phyloP scores from a whole-genome alignment of 2,113 vertebrate genomes.

The Vidua chalybeata region DNA sequence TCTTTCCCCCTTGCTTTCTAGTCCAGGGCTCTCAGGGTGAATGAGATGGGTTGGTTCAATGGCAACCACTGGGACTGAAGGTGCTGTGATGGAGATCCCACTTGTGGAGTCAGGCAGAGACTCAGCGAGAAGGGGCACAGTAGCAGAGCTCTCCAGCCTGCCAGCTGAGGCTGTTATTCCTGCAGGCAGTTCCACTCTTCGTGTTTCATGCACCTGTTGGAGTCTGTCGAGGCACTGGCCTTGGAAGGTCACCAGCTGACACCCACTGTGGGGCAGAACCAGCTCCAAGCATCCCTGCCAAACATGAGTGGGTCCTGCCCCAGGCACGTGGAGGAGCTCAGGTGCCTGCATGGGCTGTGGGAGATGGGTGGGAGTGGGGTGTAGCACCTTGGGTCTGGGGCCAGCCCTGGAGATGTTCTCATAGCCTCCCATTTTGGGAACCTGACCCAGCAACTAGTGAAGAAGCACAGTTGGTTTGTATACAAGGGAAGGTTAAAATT shows the following conservation, averaged over 20 bases:
- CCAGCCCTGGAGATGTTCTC: neutral
- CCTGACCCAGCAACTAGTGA: neutral
- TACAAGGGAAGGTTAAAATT: neutral
- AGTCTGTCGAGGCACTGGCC: neutral
- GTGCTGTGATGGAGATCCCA: neutral
- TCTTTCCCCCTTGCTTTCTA: neutral
- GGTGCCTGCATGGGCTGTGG: neutral
- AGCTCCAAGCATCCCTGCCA: neutral
- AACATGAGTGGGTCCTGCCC: neutral
- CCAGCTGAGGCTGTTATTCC: neutral
- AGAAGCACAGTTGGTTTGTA: neutral
- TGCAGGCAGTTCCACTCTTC: neutral
- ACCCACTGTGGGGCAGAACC: neutral
- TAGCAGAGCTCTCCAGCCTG: neutral
- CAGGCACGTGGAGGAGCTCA: neutral
- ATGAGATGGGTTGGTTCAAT: neutral
- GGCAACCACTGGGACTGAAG: neutral
- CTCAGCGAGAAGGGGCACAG: rapidly evolving
- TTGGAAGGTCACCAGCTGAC: neutral
- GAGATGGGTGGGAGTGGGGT: neutral
- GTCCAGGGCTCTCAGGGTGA: neutral
- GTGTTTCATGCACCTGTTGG: neutral
- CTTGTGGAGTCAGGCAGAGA: neutral
- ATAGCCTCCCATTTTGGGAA: neutral
- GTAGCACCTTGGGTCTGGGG: neutral